Conservation (phyloP, 2,113 vertebrate species). For the Malurus melanocephalus region DNA sequence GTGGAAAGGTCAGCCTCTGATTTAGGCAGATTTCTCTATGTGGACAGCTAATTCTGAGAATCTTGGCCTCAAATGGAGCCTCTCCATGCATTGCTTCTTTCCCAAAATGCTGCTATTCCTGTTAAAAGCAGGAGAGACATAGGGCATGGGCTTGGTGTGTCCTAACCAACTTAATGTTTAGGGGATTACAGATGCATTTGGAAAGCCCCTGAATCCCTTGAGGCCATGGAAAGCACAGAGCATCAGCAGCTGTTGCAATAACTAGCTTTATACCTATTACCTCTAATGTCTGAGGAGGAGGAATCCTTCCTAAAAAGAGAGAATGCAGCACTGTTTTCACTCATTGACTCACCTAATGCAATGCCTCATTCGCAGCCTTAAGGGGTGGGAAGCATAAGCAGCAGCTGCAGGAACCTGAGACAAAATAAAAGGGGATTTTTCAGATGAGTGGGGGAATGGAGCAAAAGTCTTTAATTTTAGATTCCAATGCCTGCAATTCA, state of each 20-base stretch:
- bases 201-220: background rate
- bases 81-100: background rate
- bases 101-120: background rate
- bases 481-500: background rate
- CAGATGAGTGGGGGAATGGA: background rate
- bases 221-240: background rate
- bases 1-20: background rate
- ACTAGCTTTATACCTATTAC: background rate
- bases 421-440: background rate
- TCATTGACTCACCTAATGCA: background rate
- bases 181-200: rapidly evolving
- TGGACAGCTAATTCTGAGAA: background rate
- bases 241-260: background rate
- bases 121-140: background rate
- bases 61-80: too few species aligned
- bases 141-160: rapidly evolving
- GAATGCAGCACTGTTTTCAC: background rate
- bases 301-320: background rate
- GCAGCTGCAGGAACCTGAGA: background rate
- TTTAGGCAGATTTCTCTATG: rapidly evolving
- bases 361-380: background rate
- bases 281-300: background rate
- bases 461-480: background rate
- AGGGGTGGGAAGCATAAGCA: background rate
- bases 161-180: background rate